Conservation (phyloP, 2,113 vertebrate species). For the Bufo bufo region DNA sequence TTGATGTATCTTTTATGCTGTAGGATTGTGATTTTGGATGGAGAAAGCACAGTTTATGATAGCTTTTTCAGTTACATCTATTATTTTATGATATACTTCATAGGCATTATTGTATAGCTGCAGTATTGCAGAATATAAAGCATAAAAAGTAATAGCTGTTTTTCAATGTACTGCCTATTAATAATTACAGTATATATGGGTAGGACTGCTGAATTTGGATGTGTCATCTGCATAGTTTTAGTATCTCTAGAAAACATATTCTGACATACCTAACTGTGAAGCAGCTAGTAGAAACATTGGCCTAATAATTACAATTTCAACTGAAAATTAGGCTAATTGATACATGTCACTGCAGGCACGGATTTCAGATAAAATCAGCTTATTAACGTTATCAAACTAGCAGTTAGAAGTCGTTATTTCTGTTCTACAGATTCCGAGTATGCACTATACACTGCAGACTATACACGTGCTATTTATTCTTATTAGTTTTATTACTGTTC, state of each 20-base stretch:
- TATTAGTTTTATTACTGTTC: constrained; percentile 47
- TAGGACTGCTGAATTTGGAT: neutral
- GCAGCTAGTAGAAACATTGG: neutral
- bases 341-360: constrained; percentile 19
- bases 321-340: constrained; percentile 14
- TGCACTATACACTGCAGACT: constrained; percentile 22
- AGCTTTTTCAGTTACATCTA: too few relatives aligned
- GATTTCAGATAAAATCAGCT: neutral
- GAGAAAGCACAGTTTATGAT: too few relatives aligned
- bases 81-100: too few relatives aligned
- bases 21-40: too few relatives aligned
- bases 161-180: neutral
- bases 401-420: constrained; percentile 19
- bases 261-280: neutral
- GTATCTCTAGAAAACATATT: neutral
- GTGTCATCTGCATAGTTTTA: neutral
- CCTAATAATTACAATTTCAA: constrained; percentile 5
- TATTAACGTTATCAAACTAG: constrained; percentile 34
- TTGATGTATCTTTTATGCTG: too few relatives aligned
- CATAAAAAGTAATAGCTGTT: neutral
- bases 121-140: too few relatives aligned
- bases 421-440: neutral
- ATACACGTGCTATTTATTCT: constrained; percentile 19
- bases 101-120: too few relatives aligned
- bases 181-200: neutral